Evolutionary conservation across 2,797 vertebrate species (phyloP), one percentile per base, ranked within the genome.

Genomic region (Argyrosomus regius): DNA sequence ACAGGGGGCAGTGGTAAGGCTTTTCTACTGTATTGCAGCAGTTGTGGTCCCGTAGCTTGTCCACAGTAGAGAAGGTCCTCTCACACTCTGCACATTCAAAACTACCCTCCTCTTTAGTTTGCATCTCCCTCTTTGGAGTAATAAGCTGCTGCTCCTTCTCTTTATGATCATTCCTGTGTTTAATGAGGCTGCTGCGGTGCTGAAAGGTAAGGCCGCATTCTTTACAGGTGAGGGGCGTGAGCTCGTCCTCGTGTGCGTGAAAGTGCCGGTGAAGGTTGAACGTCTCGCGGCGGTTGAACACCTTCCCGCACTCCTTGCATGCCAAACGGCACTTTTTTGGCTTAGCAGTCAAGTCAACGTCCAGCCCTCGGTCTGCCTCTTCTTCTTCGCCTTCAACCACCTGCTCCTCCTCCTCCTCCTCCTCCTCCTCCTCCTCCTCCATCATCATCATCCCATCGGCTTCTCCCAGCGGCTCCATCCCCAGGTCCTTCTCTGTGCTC

Each of bases 251-350:
- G 18, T 95, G 95, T 7, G 94, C 81, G n/a, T 96, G 96, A 39
- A 94, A 95, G 90, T 96, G 94, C 13, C 96, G 94, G 83, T 96
- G 96, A 4, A 96, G 94, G 82, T 96, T 95, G 82, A 93, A 96
- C 0, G 91, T 96, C 92, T 96, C 96, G 0, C 95, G 93, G 0
- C 93, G 93, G 43, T 77, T 92, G 82, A 96, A 96, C 17, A 17
- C 80, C 86, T 94, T 93, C n/a, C 96, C 96, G 0, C 96, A 96
- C 57, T 96, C 95, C 13, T 91, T 93, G 81, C 96, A 96, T 74
- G 92, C 84, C 82, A 95, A 59, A 3, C 88, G 78, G 26, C 80
- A 87, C 82, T 90, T 94, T 72, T 82, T 94, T 26, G 65, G 84
- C 78, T 94, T 94, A 0, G 69, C 65, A 1, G 75, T 13, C 6